Base-by-base conservation (phyloP, 2,113 vertebrate species). In the Hemiprocne comata region DNA sequence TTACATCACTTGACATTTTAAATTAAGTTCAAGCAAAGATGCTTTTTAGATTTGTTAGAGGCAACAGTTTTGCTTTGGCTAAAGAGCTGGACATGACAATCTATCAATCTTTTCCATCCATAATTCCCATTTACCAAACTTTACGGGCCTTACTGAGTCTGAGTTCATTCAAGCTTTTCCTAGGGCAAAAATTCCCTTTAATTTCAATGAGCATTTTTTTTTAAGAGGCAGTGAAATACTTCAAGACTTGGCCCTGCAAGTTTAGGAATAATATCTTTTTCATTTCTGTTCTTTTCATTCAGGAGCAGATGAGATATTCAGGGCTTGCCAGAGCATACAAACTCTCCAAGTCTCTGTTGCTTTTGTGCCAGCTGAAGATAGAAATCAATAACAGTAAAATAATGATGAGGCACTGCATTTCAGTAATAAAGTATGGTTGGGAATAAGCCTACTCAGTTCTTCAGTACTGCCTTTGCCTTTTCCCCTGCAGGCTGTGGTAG, bases 301-400 rank as follows among this genome's bases (percentile, higher is more conserved):
- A 78, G 57, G 48, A 69, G 25, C n/a, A 87, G 80, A 76, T 69
- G 53, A 96, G 83, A 48, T 66, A 91, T 46, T 85, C 90, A 92
- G 58, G 20, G 61, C 90, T 70, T 93, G 83, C 53, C 76, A 85
- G 34, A 66, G 90, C 57, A 65, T 54, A 82, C n/a, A 66, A 84
- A 81, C 65, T 76, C 76, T 81, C 25, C 21, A 81, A 92, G 25
- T 17, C 61, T 86, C 69, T 77, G 76, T 78, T 72, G 79, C 31
- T 93, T 87, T 70, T 86, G 42, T 85, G 61, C 83, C 83, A 94
- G 55, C 16, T 80, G 57, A 90, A 95, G 83, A 44, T 28, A 82
- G 65, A 92, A 95, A 95, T 96, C 93, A 90, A 55, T 97, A 94
- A 84, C 51, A 89, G 73, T 94, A 75, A 93, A 97, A 95, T 90